These are phyloP conservation scores for Andrena bucephala DNA, from an alignment of 2,888 invertebrate species.

Conservation along the genomic window DNA sequence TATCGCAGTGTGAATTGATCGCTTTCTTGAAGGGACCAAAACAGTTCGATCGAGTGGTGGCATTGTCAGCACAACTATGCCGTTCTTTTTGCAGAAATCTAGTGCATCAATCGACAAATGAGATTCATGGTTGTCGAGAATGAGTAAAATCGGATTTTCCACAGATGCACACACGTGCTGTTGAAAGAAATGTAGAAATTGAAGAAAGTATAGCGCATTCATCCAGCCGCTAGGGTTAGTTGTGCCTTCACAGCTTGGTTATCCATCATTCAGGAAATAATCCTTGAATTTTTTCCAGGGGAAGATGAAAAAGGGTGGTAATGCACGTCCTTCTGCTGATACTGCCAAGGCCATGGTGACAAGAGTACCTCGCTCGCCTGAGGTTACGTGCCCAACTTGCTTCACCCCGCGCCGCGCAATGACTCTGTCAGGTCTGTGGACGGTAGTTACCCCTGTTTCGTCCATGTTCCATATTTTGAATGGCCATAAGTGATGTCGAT, in stretches of 20 bases:
- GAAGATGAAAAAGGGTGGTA: background rate
- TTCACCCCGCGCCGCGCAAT: background rate
- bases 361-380: background rate
- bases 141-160: background rate
- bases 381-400: background rate
- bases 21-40: background rate
- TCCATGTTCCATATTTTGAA: background rate
- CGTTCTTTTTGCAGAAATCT: background rate
- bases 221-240: background rate
- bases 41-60: background rate
- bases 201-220: background rate
- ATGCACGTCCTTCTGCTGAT: background rate
- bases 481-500: background rate
- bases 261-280: background rate
- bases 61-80: background rate
- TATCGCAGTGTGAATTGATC: background rate
- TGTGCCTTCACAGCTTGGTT: background rate
- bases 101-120: background rate
- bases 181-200: background rate
- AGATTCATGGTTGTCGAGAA: slow-evolving; percentile 1
- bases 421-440: background rate
- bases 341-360: background rate
- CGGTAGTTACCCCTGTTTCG: background rate
- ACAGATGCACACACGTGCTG: background rate
- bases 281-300: background rate